A percentile compares a stretch with the other conserved stretches of the same genome.
phyloP scores from a whole-genome alignment of 2,113 vertebrate genomes.

The Clarias macrocephalus region DNA sequence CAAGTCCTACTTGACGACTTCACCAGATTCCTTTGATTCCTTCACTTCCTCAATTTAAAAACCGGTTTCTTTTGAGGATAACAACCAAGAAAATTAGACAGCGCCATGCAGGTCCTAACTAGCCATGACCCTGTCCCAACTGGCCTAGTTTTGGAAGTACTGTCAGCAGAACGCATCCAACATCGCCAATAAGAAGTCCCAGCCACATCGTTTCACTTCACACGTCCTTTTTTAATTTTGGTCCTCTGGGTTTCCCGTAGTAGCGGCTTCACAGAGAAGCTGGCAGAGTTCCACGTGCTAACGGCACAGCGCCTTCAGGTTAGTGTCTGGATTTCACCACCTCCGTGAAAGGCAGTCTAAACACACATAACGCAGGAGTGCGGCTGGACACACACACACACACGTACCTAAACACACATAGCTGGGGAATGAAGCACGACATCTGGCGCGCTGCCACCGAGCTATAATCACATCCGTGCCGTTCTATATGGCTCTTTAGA shows the following conservation, averaged over 20 bases:
- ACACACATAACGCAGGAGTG: constrained; percentile 51
- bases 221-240: constrained; percentile 38
- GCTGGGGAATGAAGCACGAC: constrained; percentile 32
- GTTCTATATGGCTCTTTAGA: constrained; percentile 20
- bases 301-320: constrained; percentile 45
- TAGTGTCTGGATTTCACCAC: constrained; percentile 51
- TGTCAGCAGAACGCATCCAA: neutral
- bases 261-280: constrained; percentile 33
- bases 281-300: constrained; percentile 43
- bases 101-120: constrained; percentile 12
- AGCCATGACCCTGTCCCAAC: constrained; percentile 30
- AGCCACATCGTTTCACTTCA: constrained; percentile 33
- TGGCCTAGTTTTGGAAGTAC: constrained; percentile 37
- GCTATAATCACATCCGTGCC: constrained; percentile 13
- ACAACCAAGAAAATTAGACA: neutral
- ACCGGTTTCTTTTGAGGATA: neutral
- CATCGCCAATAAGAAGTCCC: neutral
- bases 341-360: constrained; percentile 56
- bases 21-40: neutral
- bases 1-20: neutral
- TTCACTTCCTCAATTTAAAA: neutral
- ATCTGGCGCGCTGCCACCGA: constrained; percentile 23
- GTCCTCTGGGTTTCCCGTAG: constrained; percentile 47
- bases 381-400: constrained; percentile 43
- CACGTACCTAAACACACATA: constrained; percentile 4